Percentiles rank a stretch among this genome's conserved stretches.
phyloP scores from a whole-genome alignment of 1,140 invertebrate species.

The Saccostrea cuccullata region DNA sequence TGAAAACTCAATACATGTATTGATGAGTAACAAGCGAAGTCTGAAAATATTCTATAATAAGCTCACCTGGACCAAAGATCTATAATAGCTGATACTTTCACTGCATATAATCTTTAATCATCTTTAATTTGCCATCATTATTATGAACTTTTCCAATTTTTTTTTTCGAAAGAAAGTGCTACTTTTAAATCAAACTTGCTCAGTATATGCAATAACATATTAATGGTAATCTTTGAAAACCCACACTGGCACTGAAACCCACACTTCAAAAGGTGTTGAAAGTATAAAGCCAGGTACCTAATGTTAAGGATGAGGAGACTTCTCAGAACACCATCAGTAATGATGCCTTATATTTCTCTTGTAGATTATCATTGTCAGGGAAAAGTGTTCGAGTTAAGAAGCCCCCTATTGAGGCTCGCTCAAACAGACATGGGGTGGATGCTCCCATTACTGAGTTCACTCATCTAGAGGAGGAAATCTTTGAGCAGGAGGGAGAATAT shows the following conservation, averaged over 20 bases:
- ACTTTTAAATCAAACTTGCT: too few relatives aligned
- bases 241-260: too few relatives aligned
- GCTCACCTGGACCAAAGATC: not conserved
- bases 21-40: not conserved
- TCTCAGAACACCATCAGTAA: not conserved
- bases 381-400: slow-evolving; percentile 58
- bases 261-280: too few relatives aligned
- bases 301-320: too few relatives aligned
- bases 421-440: slow-evolving; percentile 49
- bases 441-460: slow-evolving; percentile 58
- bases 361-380: slow-evolving; percentile 69
- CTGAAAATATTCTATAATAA: not conserved
- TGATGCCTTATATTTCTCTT: slow-evolving; percentile 6
- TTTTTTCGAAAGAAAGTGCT: too few relatives aligned
- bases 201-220: too few relatives aligned
- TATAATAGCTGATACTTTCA: not conserved
- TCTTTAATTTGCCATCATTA: too few relatives aligned
- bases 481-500: slow-evolving; percentile 72
- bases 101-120: too few relatives aligned
- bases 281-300: too few relatives aligned
- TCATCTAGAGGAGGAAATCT: slow-evolving; percentile 72
- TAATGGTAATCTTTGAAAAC: too few relatives aligned
- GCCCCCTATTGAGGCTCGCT: slow-evolving; percentile 63
- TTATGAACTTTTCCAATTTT: too few relatives aligned
- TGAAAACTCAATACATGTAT: not conserved